Base-by-base conservation (phyloP, 1,140 invertebrate species). In the Helicoverpa zea region DNA sequence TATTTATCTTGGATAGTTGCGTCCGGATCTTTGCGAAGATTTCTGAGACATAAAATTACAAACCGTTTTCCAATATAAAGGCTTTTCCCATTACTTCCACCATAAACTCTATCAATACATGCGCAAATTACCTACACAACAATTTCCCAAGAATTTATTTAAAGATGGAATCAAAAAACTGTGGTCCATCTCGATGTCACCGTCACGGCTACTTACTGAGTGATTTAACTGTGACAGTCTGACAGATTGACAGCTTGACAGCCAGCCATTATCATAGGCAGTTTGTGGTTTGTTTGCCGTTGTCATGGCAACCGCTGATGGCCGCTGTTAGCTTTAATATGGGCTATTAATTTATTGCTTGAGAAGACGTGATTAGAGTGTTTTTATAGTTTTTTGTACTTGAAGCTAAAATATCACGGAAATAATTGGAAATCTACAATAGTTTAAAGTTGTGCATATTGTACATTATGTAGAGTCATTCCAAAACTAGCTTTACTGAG, bases 161-260 rank as follows among this genome's bases (percentile, higher is more conserved):
- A 52, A 72, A 52, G 68, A 52, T 30, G 47, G 51, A 72, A 11
- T 72, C 51, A 43, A 72, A 72, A 72, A 72, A 72, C 49, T 54
- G 7, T 72, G 11, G 63, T 9, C 7, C 30, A 49, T 3, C 23
- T 12, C 35, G 5, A 43, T 43, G 35, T 43, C 51, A n/a, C 9
- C 51, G 49, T 54, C 52, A 73, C 52, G 16, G n/a, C 29, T 58
- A 29, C 30, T 72, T 54, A 72, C 49, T 73, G 70, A 73, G 52
- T 73, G 70, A 73, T 73, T 73, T 73, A 73, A 1, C 68, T 54
- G 70, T 73, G 70, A 73, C 70, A 73, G 70, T 9, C 35, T 35
- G 35, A 35, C 35, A 7, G 35, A 23, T 23, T 23, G 23, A 23
- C 23, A 23, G 23, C 23, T 23, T 23, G 23, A 43, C 35, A 73